Evolutionary conservation across 1,140 invertebrate species (phyloP).

Genomic region (Stegodyphus mimosarum): DNA sequence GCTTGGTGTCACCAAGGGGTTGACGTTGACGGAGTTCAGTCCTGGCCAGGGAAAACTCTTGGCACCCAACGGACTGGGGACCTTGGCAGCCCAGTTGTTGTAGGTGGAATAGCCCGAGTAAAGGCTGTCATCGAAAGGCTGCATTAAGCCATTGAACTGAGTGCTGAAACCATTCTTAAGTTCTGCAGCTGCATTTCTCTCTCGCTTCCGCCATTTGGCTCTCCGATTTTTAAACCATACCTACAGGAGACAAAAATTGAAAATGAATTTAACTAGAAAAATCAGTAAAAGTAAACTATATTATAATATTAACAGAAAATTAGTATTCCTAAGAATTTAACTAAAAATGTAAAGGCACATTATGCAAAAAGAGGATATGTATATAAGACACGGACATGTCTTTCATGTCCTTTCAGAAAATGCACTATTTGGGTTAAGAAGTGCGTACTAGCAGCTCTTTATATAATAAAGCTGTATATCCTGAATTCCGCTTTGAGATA

Average conservation of each 20-base stretch:
- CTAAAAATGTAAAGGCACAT: background rate
- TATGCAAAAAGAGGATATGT: background rate
- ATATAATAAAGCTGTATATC: no score
- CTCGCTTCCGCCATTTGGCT: constrained; percentile 98
- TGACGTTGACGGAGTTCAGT: constrained; percentile 78
- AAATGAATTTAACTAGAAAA: no score
- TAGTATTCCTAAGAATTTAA: background rate
- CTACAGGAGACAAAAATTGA: constrained; percentile 72
- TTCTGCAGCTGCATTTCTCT: constrained; percentile 90
- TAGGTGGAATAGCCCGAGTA: constrained; percentile 80
- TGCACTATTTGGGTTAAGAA: no score
- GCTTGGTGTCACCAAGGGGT: constrained; percentile 84
- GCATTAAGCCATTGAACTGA: constrained; percentile 84
- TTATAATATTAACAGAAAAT: no score
- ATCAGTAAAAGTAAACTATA: no score
- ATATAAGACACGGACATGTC: no score
- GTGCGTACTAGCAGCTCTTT: no score
- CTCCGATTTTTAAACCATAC: constrained; percentile 87
- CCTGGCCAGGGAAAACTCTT: constrained; percentile 80
- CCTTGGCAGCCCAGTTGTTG: constrained; percentile 84
- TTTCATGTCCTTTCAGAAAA: no score
- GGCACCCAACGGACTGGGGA: constrained; percentile 72
- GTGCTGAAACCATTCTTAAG: constrained; percentile 87
- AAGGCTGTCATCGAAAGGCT: constrained; percentile 80
- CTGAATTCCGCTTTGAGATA: no score